Evolutionary conservation across 2,113 vertebrate species (phyloP), one percentile per base, ranked within the genome.

Genomic region (Nestor notabilis): DNA sequence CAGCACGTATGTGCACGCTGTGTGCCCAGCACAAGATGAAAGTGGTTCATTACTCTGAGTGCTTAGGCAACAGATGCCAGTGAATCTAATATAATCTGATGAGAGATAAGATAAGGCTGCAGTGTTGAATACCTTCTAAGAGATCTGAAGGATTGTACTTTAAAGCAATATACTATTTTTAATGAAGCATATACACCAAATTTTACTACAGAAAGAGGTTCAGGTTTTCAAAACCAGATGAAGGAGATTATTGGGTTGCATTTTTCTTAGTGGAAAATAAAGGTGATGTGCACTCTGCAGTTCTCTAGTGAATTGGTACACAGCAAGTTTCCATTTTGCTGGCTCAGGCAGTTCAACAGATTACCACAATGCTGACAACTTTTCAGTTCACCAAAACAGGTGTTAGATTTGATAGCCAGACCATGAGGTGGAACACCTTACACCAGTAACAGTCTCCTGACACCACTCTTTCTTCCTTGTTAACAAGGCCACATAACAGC

Each of bases 151-250:
- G 80, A 17, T 2, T 28, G 31, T 5, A 77, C 56, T 83, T 60
- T 53, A 63, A 31, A 76, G 79, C 43, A 53, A 21, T 8, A 5
- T 5, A 27, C 18, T 83, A 35, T 0, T 20, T 63, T 58, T 28
- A 33, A 25, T 35, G 52, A 2, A 0, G 43, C 17, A 64, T 12
- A 33, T 19, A 35, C 37, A 49, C 24, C 37, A 39, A 61, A 77
- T 7, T 79, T 64, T 76, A 17, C 25, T 33, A 16, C 0, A 61
- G 53, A 6, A 58, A 52, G 27, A 47, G 24, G 43, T 44, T 61
- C 20, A 33, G 0, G 0, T 23, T 69, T 35, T 5, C 56, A 39
- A 41, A 83, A 53, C 50, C 14, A 0, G 0, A 13, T 1, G 41
- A 58, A 47, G 44, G 56, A n/a, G 13, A 44, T 33, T 1, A 15